These are phyloP conservation scores for Eilema depressum DNA, from an alignment of 2,888 invertebrate genomes.

Conservation along the genomic window DNA sequence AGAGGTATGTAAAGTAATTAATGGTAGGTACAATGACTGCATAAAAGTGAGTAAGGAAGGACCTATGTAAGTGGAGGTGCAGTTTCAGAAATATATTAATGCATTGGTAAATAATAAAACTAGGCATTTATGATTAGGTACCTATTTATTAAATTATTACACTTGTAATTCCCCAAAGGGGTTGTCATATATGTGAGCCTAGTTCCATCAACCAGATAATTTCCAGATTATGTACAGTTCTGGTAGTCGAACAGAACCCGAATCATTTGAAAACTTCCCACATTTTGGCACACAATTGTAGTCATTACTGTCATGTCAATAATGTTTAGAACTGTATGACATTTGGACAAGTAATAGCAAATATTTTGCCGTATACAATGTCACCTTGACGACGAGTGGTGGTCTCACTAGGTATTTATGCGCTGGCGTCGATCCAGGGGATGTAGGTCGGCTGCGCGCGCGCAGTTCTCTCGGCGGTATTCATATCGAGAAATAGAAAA, in stretches of 20 bases:
- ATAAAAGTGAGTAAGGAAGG: too few species aligned
- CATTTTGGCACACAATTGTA: constrained; percentile 24
- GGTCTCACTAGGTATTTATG: constrained; percentile 69
- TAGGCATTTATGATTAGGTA: background rate
- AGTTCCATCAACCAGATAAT: background rate
- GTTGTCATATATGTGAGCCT: background rate
- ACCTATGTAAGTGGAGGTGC: too few species aligned
- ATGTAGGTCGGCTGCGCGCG: constrained; percentile 70
- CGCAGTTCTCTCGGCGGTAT: constrained; percentile 48
- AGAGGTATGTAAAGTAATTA: background rate
- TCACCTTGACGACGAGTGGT: constrained; percentile 73
- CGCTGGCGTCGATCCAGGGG: constrained; percentile 73
- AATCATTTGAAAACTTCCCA: constrained; percentile 15
- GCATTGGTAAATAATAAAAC: background rate
- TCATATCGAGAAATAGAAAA: constrained; percentile 55
- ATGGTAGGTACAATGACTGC: background rate
- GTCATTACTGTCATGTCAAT: constrained; percentile 25
- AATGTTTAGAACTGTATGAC: constrained; percentile 36
- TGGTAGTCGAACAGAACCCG: constrained; percentile 8
- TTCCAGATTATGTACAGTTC: background rate
- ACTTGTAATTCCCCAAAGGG: too few species aligned
- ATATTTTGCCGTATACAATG: constrained; percentile 60
- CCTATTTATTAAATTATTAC: background rate
- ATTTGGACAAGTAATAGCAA: constrained; percentile 34
- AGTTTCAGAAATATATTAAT: too few species aligned